Conservation (phyloP, 2,113 vertebrate genomes). For the Poicephalus meyeri region DNA sequence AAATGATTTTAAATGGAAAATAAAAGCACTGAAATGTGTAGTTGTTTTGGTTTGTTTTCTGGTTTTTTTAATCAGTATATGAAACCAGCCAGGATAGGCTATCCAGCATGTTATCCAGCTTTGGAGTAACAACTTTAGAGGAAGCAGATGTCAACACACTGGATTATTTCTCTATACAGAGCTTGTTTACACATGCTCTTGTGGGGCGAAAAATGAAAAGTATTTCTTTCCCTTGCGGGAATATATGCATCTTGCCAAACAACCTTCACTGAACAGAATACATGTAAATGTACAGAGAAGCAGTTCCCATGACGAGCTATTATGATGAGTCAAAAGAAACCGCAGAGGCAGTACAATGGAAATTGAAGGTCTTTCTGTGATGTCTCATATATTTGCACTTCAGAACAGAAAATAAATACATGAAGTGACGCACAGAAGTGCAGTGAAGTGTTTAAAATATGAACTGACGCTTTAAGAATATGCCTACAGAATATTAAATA, state of each 20-base stretch:
- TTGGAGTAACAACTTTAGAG: background rate
- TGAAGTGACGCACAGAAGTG: constrained; percentile 30
- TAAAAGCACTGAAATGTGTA: background rate
- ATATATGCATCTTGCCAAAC: background rate
- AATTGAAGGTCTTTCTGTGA: constrained; percentile 30
- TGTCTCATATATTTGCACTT: constrained; percentile 44
- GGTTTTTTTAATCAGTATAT: background rate
- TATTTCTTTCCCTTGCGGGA: background rate
- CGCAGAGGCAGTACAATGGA: constrained; percentile 12
- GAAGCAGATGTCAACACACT: background rate
- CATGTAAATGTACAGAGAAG: background rate
- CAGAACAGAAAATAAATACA: constrained; percentile 22
- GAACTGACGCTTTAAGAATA: constrained; percentile 31
- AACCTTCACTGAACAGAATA: background rate
- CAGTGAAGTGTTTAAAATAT: constrained; percentile 44
- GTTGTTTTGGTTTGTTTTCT: background rate
- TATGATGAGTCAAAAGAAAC: constrained; percentile 44
- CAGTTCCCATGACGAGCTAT: constrained; percentile 23
- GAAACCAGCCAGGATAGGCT: background rate
- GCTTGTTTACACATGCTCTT: background rate
- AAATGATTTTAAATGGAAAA: background rate
- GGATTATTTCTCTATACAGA: background rate
- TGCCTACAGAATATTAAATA: constrained; percentile 49
- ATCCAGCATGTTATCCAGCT: background rate
- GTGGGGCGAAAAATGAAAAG: background rate